Conservation (phyloP, 1,140 invertebrate genomes). For the Eurosta solidaginis region DNA sequence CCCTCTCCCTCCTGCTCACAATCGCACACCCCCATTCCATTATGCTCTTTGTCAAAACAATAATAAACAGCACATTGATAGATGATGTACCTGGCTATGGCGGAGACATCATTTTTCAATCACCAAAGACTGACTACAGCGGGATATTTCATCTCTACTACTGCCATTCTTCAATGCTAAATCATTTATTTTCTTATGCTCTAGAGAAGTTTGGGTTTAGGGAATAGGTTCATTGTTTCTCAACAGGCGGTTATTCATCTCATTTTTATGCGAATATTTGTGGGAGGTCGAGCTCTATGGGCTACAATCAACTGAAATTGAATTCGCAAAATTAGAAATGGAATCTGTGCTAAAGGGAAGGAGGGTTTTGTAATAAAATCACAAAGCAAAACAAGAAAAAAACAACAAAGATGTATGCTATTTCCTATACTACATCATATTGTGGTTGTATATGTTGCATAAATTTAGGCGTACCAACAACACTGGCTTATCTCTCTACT, state of each 20-base stretch:
- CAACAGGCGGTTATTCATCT: not conserved
- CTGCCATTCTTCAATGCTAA: conserved; percentile 21
- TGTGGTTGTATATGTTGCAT: not conserved
- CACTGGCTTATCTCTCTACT: not conserved
- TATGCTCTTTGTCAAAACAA: conserved; percentile 18
- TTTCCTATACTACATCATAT: not conserved
- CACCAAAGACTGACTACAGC: not conserved
- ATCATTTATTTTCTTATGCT: conserved; percentile 17
- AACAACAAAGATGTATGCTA: not conserved
- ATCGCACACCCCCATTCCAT: too few species aligned
- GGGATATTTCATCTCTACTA: not conserved
- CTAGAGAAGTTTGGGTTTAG: not conserved
- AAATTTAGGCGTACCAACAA: not conserved
- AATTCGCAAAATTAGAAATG: conserved; percentile 20
- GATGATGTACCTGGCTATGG: conserved; percentile 20
- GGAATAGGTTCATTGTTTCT: not conserved
- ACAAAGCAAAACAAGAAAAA: not conserved
- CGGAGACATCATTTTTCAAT: conserved; percentile 28
- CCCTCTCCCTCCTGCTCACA: not conserved
- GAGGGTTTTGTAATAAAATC: not conserved
- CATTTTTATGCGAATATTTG: not conserved
- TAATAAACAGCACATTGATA: conserved; percentile 1
- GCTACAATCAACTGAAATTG: conserved; percentile 17
- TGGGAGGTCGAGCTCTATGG: not conserved
- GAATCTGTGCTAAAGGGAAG: not conserved